Conservation (phyloP, 2,888 invertebrate species). For the Ennomos fuscantarius region DNA sequence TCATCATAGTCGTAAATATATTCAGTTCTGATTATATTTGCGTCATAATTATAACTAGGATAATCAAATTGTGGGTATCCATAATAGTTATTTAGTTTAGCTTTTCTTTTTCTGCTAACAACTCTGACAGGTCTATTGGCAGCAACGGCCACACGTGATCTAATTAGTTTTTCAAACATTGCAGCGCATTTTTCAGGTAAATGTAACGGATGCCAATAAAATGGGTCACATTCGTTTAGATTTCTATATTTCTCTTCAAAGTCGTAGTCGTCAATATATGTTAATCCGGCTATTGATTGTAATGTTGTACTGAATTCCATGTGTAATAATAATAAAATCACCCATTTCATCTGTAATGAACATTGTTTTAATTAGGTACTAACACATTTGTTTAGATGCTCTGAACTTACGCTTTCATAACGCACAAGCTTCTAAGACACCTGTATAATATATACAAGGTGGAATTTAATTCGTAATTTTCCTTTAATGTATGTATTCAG, state of each 20-base stretch:
- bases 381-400: too few species aligned
- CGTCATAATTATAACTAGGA: background rate
- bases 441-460: too few species aligned
- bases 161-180: conserved; percentile 62
- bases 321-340: conserved; percentile 35
- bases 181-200: conserved; percentile 65
- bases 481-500: too few species aligned
- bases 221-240: conserved; percentile 68
- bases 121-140: conserved; percentile 47
- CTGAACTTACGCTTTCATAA: too few species aligned
- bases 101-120: conserved; percentile 40
- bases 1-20: too few species aligned
- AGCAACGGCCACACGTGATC: conserved; percentile 48
- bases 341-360: conserved; percentile 45
- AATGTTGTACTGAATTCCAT: conserved; percentile 35
- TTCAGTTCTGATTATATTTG: conserved; percentile 12
- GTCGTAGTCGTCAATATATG: conserved; percentile 71
- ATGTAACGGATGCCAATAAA: conserved; percentile 74
- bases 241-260: conserved; percentile 66
- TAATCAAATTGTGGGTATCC: too few species aligned
- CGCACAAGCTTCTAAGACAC: too few species aligned
- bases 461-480: too few species aligned
- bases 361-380: conserved; percentile 15
- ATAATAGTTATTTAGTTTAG: too few species aligned
- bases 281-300: conserved; percentile 68